These are phyloP conservation scores for Augochlorella aurata DNA, from an alignment of 2,888 invertebrate species.

Conservation along the genomic window DNA sequence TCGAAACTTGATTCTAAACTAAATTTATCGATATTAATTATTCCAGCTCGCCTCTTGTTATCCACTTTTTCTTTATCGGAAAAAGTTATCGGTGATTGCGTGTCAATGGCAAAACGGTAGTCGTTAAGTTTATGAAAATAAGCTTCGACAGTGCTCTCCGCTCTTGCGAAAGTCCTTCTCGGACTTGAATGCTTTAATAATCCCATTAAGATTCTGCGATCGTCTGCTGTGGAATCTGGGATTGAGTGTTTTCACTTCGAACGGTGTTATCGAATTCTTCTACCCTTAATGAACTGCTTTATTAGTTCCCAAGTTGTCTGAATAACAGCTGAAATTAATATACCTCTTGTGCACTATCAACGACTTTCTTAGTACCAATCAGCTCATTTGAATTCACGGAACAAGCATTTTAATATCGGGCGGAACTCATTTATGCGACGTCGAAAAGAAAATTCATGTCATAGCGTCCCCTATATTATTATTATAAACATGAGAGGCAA, in stretches of 20 bases:
- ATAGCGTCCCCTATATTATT: too few relatives aligned
- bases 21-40: slow-evolving; percentile 10
- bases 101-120: slow-evolving; percentile 1
- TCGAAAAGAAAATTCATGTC: too few relatives aligned
- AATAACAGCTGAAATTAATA: neutral
- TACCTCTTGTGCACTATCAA: neutral
- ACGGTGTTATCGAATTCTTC: slow-evolving; percentile 17
- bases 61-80: neutral
- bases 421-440: too few relatives aligned
- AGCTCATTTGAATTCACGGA: neutral
- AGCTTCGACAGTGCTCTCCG: slow-evolving; percentile 13
- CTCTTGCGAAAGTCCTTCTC: slow-evolving; percentile 2
- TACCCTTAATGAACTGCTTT: neutral
- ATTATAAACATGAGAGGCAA: too few relatives aligned
- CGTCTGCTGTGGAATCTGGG: slow-evolving; percentile 13
- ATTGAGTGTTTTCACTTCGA: slow-evolving; percentile 29
- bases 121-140: slow-evolving; percentile 19
- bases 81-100: slow-evolving; percentile 3
- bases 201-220: slow-evolving; percentile 27
- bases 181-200: slow-evolving; percentile 22
- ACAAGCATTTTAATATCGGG: neutral
- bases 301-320: neutral
- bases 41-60: neutral
- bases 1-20: neutral
- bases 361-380: neutral